These are phyloP conservation scores for Steatornis caripensis DNA, from an alignment of 2,113 vertebrate genomes.

Conservation along the genomic window DNA sequence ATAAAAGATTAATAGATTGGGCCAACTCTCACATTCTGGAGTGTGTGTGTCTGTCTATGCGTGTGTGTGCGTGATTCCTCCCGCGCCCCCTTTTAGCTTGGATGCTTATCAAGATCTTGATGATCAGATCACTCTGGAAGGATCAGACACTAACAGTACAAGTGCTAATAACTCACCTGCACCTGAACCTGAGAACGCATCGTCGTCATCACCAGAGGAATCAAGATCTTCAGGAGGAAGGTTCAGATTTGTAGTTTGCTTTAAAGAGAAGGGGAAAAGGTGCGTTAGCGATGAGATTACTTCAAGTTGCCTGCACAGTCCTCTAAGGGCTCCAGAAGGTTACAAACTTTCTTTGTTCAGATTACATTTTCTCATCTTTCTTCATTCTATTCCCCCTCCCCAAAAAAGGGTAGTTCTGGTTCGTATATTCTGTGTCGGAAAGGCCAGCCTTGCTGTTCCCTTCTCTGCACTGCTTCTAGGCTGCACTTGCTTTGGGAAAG, in stretches of 20 bases:
- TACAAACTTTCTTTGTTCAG: not conserved
- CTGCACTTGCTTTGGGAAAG: not conserved
- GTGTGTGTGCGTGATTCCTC: not conserved
- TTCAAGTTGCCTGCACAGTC: not conserved
- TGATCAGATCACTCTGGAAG: not conserved
- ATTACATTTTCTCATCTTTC: not conserved
- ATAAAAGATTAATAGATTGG: not conserved
- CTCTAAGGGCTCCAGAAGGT: not conserved
- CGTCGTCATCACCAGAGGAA: slow-evolving; percentile 74
- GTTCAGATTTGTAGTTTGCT: slow-evolving; percentile 66
- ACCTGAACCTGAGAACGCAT: slow-evolving; percentile 75
- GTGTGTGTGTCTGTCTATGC: no score
- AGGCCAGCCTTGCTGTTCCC: not conserved
- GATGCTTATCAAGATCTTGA: not conserved
- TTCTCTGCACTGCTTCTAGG: not conserved
- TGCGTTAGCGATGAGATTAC: not conserved
- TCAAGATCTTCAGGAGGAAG: slow-evolving; percentile 75
- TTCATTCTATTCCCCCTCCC: not conserved
- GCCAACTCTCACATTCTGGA: not conserved
- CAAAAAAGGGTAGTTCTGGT: not conserved
- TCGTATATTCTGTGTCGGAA: not conserved
- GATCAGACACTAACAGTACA: not conserved
- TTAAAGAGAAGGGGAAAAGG: not conserved
- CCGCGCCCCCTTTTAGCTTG: not conserved
- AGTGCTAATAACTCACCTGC: slow-evolving; percentile 52